phyloP scores from a whole-genome alignment of 2,113 vertebrate species.

The Actinemys pallida region DNA sequence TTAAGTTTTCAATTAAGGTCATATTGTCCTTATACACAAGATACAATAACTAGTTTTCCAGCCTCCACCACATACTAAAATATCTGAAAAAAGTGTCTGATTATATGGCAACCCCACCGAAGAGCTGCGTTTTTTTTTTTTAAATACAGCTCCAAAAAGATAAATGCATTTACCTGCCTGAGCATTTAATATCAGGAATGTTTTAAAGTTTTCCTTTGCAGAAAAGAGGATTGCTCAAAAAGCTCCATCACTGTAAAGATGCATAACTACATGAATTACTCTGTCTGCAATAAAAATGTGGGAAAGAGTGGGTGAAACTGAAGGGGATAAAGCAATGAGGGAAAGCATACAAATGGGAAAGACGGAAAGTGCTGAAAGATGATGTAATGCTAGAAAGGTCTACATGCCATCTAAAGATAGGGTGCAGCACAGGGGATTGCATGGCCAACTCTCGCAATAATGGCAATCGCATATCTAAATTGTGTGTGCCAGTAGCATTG shows the following conservation, averaged over 20 bases:
- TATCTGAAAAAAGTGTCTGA: neutral
- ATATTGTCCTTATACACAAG: no score
- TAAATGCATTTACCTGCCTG: constrained; percentile 12
- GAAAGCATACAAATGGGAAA: constrained; percentile 59
- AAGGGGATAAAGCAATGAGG: constrained; percentile 65
- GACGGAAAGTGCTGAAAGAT: constrained; percentile 55
- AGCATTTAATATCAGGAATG: constrained; percentile 73
- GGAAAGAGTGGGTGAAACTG: constrained; percentile 79
- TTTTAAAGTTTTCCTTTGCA: constrained; percentile 65
- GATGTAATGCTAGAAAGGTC: constrained; percentile 33
- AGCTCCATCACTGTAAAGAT: constrained; percentile 55
- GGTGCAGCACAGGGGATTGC: neutral
- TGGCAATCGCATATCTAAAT: neutral
- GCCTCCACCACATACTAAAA: neutral
- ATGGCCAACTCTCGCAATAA: neutral
- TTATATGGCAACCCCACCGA: neutral
- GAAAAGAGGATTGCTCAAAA: constrained; percentile 69
- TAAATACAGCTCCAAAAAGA: constrained; percentile 2
- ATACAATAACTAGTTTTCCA: no score
- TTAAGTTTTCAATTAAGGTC: no score
- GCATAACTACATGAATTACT: constrained; percentile 73
- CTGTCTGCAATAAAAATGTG: constrained; percentile 73
- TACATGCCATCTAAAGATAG: neutral
- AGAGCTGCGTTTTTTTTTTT: neutral
- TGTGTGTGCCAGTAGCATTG: accelerated